Evolutionary conservation across 2,888 invertebrate genomes (phyloP).

Genomic region (Cosmia pyralina): DNA sequence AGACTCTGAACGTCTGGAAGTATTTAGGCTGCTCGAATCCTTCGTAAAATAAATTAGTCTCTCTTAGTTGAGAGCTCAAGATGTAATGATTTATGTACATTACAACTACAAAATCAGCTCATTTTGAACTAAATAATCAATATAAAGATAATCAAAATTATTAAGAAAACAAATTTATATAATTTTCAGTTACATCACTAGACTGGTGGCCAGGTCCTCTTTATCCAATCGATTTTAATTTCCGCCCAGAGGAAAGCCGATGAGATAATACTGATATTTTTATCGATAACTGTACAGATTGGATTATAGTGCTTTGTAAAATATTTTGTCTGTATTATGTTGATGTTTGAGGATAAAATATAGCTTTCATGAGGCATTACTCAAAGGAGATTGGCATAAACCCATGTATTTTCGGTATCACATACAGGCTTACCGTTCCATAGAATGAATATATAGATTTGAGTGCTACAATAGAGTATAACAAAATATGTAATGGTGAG

Average conservation of each 20-base stretch:
- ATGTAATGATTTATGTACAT: too few relatives aligned
- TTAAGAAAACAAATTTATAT: neutral
- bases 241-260: conserved; percentile 33
- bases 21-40: neutral
- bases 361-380: neutral
- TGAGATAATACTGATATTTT: conserved; percentile 46
- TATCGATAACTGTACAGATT: conserved; percentile 25
- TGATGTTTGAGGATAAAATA: conserved; percentile 13
- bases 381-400: too few relatives aligned
- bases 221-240: conserved; percentile 47
- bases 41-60: neutral
- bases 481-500: too few relatives aligned
- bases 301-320: conserved; percentile 17
- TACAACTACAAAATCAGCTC: too few relatives aligned
- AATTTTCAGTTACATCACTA: neutral
- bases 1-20: neutral
- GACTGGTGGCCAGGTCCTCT: neutral
- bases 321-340: neutral
- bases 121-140: too few relatives aligned
- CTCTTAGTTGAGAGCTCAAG: neutral
- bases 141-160: neutral
- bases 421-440: too few relatives aligned
- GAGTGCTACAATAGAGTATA: too few relatives aligned
- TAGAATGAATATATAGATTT: too few relatives aligned
- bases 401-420: too few relatives aligned